Conservation (phyloP, 1,140 invertebrate species). For the Araneus ventricosus region DNA sequence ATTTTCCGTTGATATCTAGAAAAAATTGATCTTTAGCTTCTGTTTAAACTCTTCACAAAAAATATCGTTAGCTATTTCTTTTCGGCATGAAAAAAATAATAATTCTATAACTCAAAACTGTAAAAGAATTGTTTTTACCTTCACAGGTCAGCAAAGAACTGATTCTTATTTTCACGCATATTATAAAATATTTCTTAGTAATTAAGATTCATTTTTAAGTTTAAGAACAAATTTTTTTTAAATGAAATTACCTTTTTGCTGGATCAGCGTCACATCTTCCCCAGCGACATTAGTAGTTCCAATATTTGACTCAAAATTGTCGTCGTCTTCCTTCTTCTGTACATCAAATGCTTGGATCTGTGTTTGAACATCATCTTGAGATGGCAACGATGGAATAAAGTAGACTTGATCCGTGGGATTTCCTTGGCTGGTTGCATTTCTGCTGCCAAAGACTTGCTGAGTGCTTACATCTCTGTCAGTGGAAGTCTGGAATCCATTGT, state of each 20-base stretch:
- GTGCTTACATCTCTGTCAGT: neutral
- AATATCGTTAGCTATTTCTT: no score
- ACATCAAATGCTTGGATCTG: conserved; percentile 53
- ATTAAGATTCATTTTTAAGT: no score
- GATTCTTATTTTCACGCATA: no score
- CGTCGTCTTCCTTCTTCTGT: neutral
- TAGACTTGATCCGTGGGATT: conserved; percentile 31
- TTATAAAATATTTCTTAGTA: no score
- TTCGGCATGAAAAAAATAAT: no score
- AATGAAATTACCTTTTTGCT: conserved; percentile 47
- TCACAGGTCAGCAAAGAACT: no score
- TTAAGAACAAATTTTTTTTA: neutral
- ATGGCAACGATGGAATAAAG: conserved; percentile 46
- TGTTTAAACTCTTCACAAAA: no score
- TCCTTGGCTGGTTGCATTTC: neutral
- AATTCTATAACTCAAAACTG: no score
- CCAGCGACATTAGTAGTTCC: neutral
- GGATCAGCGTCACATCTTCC: neutral
- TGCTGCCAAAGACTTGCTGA: neutral
- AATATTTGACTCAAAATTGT: neutral
- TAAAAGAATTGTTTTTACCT: no score
- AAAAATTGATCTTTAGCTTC: no score
- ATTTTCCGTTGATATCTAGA: no score
- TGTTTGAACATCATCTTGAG: conserved; percentile 48
- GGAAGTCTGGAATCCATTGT: neutral